These are phyloP conservation scores for Neopipo cinnamomea DNA, from an alignment of 2,113 vertebrate species.

Conservation along the genomic window DNA sequence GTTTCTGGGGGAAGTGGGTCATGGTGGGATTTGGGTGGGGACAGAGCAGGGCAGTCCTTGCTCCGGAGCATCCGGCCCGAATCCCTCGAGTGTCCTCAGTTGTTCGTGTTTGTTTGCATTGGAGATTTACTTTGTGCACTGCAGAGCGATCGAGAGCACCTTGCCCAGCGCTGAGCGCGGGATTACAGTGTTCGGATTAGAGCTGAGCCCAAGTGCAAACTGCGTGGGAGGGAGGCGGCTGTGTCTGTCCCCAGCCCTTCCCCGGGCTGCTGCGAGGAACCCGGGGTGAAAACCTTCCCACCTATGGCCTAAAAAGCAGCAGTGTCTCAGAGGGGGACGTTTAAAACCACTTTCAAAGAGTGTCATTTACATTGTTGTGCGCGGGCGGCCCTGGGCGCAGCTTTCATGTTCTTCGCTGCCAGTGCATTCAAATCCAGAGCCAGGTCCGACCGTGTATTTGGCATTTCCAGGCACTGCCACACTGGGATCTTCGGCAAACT, in stretches of 20 bases:
- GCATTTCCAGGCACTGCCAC: background rate
- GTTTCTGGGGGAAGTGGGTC: background rate
- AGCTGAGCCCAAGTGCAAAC: background rate
- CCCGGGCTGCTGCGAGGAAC: background rate
- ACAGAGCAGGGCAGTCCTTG: background rate
- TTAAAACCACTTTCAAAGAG: background rate
- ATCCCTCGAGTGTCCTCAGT: background rate
- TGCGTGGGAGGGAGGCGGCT: background rate
- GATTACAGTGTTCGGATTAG: background rate
- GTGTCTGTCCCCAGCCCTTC: background rate
- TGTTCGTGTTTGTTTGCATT: background rate
- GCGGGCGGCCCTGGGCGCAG: background rate
- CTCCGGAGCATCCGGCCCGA: background rate
- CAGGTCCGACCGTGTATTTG: background rate
- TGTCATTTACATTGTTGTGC: background rate
- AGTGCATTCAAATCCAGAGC: background rate
- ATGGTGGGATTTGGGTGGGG: fast-evolving
- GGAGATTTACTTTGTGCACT: background rate
- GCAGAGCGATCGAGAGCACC: fast-evolving
- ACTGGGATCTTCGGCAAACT: background rate
- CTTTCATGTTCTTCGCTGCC: background rate
- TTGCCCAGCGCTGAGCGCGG: fast-evolving
- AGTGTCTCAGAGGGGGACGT: background rate
- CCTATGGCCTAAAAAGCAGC: background rate
- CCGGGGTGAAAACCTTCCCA: background rate